Percentiles rank a stretch among this genome's conserved stretches.
phyloP scores from a whole-genome alignment of 2,888 invertebrate species.

The Nematopogon swammerdamellus region DNA sequence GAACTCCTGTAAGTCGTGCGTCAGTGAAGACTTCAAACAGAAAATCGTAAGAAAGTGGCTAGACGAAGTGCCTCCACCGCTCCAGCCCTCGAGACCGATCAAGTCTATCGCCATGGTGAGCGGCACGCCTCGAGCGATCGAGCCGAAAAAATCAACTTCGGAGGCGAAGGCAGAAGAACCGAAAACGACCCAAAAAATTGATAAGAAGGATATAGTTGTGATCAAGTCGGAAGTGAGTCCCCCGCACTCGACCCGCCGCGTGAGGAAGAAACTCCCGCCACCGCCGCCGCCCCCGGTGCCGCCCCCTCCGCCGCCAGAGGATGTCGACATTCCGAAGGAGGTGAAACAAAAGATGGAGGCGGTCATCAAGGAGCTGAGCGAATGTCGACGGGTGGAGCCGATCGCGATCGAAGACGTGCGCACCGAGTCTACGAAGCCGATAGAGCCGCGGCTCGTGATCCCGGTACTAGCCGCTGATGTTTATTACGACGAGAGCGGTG shows the following conservation, averaged over 20 bases:
- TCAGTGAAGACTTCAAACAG: slow-evolving; percentile 66
- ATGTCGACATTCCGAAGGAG: slow-evolving; percentile 35
- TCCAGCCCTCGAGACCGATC: slow-evolving; percentile 19
- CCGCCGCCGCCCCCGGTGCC: slow-evolving; percentile 39
- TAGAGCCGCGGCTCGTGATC: slow-evolving; percentile 41
- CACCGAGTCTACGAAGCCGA: slow-evolving; percentile 25
- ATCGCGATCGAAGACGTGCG: slow-evolving; percentile 26
- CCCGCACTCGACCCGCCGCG: slow-evolving; percentile 28
- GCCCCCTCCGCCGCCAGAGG: slow-evolving; percentile 13
- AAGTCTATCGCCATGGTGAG: slow-evolving; percentile 42
- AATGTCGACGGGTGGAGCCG: slow-evolving; percentile 36
- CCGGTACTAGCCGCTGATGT: slow-evolving; percentile 43
- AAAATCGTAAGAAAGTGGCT: slow-evolving; percentile 75
- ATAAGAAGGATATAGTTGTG: slow-evolving; percentile 1
- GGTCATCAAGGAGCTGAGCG: slow-evolving; percentile 54
- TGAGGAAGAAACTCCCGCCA: slow-evolving; percentile 42
- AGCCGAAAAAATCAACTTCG: slow-evolving; percentile 19
- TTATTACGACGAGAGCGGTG: slow-evolving; percentile 35
- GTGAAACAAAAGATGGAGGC: slow-evolving; percentile 61
- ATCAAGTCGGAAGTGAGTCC: slow-evolving; percentile 16
- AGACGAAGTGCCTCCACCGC: slow-evolving; percentile 61
- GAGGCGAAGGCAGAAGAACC: not conserved
- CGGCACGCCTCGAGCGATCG: slow-evolving; percentile 35
- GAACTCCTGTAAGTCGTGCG: slow-evolving; percentile 55
- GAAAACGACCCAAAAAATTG: not conserved